phyloP scores from a whole-genome alignment of 2,113 vertebrate species.

The Calypte anna region DNA sequence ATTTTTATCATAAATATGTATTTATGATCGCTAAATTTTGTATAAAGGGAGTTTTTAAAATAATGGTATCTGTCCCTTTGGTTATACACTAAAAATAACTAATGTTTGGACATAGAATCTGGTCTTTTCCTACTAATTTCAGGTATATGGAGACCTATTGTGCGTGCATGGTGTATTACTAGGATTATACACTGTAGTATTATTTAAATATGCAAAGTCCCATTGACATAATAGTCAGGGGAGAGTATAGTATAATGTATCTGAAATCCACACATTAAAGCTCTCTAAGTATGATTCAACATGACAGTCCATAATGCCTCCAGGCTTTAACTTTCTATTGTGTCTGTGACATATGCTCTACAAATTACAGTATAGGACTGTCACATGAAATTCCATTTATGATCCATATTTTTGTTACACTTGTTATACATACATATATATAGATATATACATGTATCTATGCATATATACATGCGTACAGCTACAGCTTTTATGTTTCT shows the following conservation, averaged over 20 bases:
- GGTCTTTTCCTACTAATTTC: not conserved
- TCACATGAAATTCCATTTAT: constrained; percentile 36
- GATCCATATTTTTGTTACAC: not conserved
- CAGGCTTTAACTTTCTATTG: constrained; percentile 66
- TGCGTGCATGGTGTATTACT: not conserved
- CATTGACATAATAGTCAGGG: constrained; percentile 66
- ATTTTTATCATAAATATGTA: not conserved
- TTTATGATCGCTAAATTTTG: not conserved
- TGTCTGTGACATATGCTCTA: constrained; percentile 39
- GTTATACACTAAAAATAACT: not conserved
- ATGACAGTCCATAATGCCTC: constrained; percentile 51
- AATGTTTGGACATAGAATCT: not conserved
- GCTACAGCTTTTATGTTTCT: not conserved
- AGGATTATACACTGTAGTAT: constrained; percentile 47
- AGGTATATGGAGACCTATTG: not conserved
- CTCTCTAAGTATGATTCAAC: constrained; percentile 66
- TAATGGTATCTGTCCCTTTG: not conserved
- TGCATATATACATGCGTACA: not conserved
- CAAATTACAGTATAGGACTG: constrained; percentile 44
- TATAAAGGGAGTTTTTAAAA: not conserved
- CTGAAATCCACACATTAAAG: constrained; percentile 69
- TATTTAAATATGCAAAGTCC: constrained; percentile 71
- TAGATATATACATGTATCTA: not conserved
- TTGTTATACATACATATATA: not conserved
- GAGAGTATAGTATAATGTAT: constrained; percentile 58